Percentiles rank a stretch among this genome's conserved stretches.
Conservation (phyloP, 2,797 vertebrate species). For the Tachyglossus aculeatus region DNA sequence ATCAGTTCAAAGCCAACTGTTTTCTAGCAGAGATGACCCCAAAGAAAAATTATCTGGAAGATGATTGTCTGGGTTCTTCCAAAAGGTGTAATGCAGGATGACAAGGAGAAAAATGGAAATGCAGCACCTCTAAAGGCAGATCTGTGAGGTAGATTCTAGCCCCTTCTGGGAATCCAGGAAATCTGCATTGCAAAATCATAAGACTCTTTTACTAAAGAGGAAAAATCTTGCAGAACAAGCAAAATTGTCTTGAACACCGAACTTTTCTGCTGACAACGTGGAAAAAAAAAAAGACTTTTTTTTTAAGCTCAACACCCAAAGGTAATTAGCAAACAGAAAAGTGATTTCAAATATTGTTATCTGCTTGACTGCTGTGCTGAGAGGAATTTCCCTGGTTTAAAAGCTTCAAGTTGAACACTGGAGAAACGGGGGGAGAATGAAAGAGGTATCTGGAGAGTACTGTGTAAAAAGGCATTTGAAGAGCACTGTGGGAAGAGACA, state of each 20-base stretch:
- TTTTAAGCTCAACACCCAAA: constrained; percentile 39
- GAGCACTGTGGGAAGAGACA: too few relatives aligned
- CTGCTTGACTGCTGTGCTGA: constrained; percentile 62
- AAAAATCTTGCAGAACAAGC: constrained; percentile 43
- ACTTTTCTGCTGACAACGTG: constrained; percentile 63
- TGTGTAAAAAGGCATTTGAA: too few relatives aligned
- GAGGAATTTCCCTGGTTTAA: constrained; percentile 39
- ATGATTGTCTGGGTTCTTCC: background rate
- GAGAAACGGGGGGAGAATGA: background rate
- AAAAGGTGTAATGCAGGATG: rapidly evolving
- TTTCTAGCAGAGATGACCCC: background rate
- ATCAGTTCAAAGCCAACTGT: background rate
- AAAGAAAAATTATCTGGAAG: background rate
- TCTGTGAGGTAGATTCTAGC: background rate
- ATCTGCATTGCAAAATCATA: constrained; percentile 20
- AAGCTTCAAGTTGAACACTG: background rate
- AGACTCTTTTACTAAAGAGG: background rate
- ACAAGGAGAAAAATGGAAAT: background rate
- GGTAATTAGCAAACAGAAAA: constrained; percentile 64
- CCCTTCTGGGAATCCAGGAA: constrained; percentile 21
- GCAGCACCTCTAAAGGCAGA: background rate
- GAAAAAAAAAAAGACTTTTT: constrained; percentile 23
- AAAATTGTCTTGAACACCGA: constrained; percentile 37
- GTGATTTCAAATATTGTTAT: constrained; percentile 60
- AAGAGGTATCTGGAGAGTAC: too few relatives aligned